Evolutionary conservation across 2,888 invertebrate species (phyloP).

Genomic region (Acrobasis repandana): DNA sequence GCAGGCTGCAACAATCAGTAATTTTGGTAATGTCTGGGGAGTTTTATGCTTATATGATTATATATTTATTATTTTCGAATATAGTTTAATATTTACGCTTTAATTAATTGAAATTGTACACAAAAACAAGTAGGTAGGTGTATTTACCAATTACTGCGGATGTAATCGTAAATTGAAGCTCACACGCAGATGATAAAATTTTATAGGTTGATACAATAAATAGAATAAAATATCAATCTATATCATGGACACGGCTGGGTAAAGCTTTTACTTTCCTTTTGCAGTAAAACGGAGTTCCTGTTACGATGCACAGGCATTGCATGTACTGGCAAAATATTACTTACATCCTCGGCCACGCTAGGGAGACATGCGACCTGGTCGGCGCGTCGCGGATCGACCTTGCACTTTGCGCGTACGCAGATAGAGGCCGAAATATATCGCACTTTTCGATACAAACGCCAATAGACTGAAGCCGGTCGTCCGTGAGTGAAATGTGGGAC

Average conservation of each 20-base stretch:
- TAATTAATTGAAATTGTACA: too few relatives aligned
- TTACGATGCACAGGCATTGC: constrained; percentile 38
- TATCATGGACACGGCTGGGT: constrained; percentile 44
- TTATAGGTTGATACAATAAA: constrained; percentile 13
- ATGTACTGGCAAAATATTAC: constrained; percentile 39
- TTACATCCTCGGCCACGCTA: constrained; percentile 48
- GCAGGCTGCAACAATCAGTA: too few relatives aligned
- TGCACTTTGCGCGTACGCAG: constrained; percentile 50
- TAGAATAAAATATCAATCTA: constrained; percentile 22
- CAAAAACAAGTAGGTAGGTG: too few relatives aligned
- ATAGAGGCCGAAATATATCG: constrained; percentile 50
- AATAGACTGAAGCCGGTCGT: constrained; percentile 54
- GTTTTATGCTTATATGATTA: too few relatives aligned
- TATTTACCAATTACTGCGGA: too few relatives aligned
- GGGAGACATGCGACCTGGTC: constrained; percentile 40
- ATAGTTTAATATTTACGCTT: too few relatives aligned
- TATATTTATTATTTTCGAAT: too few relatives aligned
- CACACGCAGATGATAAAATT: neutral
- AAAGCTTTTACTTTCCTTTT: constrained; percentile 71
- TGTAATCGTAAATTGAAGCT: too few relatives aligned
- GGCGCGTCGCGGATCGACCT: constrained; percentile 41
- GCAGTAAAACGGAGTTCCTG: constrained; percentile 57
- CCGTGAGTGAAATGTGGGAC: constrained; percentile 65
- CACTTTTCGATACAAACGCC: constrained; percentile 37
- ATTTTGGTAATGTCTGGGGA: too few relatives aligned